These are phyloP conservation scores for Pterostichus niger DNA, from an alignment of 2,888 invertebrate genomes.

Conservation along the genomic window DNA sequence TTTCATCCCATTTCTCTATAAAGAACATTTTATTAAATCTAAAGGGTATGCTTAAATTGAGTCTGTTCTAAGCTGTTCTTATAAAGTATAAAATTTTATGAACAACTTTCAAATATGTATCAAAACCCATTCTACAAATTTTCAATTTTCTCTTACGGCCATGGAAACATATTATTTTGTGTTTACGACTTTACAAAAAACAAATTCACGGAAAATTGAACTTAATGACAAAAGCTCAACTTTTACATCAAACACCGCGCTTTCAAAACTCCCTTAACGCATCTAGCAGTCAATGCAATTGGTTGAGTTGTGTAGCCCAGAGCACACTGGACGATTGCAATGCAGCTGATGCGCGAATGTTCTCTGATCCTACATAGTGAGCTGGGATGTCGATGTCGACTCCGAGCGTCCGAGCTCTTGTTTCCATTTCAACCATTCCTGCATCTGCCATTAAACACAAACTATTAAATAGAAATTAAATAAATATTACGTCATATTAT, in stretches of 20 bases:
- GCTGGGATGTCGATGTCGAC: background rate
- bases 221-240: conserved; percentile 44
- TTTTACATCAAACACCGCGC: conserved; percentile 1
- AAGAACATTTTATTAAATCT: too few species aligned
- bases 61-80: background rate
- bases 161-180: conserved; percentile 41
- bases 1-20: too few species aligned
- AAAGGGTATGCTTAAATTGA: too few species aligned
- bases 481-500: too few species aligned
- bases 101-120: conserved; percentile 22
- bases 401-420: background rate
- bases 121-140: conserved; percentile 12
- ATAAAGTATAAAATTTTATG: conserved; percentile 35
- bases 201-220: conserved; percentile 45
- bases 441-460: too few species aligned
- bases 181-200: conserved; percentile 20
- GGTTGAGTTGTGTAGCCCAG: background rate
- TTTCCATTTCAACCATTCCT: too few species aligned
- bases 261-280: conserved; percentile 17
- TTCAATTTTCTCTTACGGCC: conserved; percentile 43
- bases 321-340: background rate
- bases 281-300: conserved; percentile 6
- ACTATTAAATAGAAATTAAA: too few species aligned
- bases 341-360: background rate
- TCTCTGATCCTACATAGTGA: background rate